These are phyloP conservation scores for Scopus umbretta DNA, from an alignment of 2,113 vertebrate species.

Conservation along the genomic window DNA sequence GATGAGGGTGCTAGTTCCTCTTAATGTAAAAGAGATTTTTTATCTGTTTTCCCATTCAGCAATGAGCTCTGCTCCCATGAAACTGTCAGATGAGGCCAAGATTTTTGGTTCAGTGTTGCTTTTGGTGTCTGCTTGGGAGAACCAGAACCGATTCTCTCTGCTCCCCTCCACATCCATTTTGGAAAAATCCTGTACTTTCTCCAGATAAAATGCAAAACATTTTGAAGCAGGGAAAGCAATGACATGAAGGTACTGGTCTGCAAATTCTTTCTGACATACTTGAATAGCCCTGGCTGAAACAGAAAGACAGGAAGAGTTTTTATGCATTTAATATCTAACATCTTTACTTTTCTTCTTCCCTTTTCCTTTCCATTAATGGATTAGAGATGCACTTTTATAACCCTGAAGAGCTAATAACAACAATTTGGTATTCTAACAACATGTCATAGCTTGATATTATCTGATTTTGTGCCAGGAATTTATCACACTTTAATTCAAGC, in stretches of 20 bases:
- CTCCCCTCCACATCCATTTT: not conserved
- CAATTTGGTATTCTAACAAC: not conserved
- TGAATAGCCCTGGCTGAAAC: not conserved
- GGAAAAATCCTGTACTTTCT: not conserved
- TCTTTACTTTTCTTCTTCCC: not conserved
- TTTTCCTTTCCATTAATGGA: not conserved
- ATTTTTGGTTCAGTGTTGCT: not conserved
- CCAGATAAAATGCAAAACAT: not conserved
- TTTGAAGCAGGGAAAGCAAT: not conserved
- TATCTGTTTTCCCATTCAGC: not conserved
- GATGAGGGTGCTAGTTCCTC: not conserved
- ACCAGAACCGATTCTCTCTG: not conserved
- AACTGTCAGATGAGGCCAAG: not conserved
- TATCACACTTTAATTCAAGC: not conserved
- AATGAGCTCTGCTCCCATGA: not conserved
- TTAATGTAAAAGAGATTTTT: fast-evolving
- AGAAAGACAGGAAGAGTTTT: not conserved
- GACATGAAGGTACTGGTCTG: not conserved
- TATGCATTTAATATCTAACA: not conserved
- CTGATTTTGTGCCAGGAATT: not conserved
- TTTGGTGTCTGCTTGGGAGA: not conserved
- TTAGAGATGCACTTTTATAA: not conserved
- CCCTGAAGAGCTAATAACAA: not conserved
- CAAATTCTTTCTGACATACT: not conserved
- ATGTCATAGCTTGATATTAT: not conserved